These are phyloP conservation scores for Onychostruthus taczanowskii DNA, from an alignment of 2,113 vertebrate species.

Conservation along the genomic window DNA sequence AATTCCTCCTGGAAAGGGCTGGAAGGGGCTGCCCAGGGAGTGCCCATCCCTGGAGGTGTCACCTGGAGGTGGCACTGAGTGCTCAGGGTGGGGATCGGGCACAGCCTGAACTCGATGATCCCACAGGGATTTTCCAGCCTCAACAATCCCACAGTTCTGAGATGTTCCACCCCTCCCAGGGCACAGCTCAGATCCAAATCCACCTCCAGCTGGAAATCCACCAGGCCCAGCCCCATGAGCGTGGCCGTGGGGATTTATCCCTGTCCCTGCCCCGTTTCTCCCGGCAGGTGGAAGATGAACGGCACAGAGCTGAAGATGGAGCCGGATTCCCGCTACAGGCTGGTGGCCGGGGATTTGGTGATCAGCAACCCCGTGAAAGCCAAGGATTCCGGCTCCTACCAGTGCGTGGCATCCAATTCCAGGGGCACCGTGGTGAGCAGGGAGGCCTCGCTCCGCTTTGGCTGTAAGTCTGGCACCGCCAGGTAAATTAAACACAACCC, in stretches of 20 bases:
- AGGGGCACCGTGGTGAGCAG: slow-evolving; percentile 91
- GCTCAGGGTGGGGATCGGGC: neutral
- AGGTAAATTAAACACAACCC: neutral
- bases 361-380: slow-evolving; percentile 82
- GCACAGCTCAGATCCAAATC: neutral
- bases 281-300: slow-evolving; percentile 90
- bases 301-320: slow-evolving; percentile 86
- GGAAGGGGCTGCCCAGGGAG: neutral
- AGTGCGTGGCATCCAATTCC: slow-evolving; percentile 90
- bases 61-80: neutral
- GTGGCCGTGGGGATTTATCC: neutral
- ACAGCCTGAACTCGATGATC: rapidly evolving
- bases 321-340: slow-evolving; percentile 80
- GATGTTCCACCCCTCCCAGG: neutral
- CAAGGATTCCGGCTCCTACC: slow-evolving; percentile 89
- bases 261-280: neutral
- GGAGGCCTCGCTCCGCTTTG: slow-evolving; percentile 90
- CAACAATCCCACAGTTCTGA: neutral
- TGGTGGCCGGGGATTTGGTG: slow-evolving; percentile 91
- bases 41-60: neutral
- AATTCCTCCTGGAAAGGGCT: neutral
- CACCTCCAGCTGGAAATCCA: neutral
- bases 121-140: neutral
- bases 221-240: rapidly evolving
- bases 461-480: slow-evolving; percentile 82